Conservation (phyloP, 1,140 invertebrate genomes). For the Drosophila littoralis region DNA sequence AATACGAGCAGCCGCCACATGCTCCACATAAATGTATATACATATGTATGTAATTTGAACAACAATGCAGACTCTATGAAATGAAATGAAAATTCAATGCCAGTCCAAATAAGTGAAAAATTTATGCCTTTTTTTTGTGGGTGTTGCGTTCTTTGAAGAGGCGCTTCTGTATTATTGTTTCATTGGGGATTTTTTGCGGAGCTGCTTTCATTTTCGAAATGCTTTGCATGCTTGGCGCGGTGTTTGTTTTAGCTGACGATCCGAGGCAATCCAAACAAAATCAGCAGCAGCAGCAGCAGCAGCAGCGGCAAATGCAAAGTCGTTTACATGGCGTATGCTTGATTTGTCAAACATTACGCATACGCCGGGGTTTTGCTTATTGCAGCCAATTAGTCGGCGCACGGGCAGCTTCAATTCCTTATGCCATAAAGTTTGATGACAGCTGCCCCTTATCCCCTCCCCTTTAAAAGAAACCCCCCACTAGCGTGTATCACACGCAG, state of each 20-base stretch:
- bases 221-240: conserved; percentile 30
- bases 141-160: background rate
- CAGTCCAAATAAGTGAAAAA: conserved; percentile 75
- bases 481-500: conserved; percentile 68
- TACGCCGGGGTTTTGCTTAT: conserved; percentile 51
- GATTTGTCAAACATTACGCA: conserved; percentile 79
- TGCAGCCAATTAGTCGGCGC: conserved; percentile 66
- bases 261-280: conserved; percentile 45
- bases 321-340: conserved; percentile 73
- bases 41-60: conserved; percentile 15
- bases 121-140: conserved; percentile 47
- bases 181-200: background rate
- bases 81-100: conserved; percentile 71
- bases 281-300: conserved; percentile 39
- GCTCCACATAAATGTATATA: background rate
- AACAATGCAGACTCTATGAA: conserved; percentile 50
- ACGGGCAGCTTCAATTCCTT: conserved; percentile 41
- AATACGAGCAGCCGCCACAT: conserved; percentile 13
- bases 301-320: conserved; percentile 28
- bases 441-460: background rate
- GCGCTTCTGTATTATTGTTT: conserved; percentile 17
- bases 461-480: background rate
- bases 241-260: conserved; percentile 50
- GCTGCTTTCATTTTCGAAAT: conserved; percentile 43
- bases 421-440: conserved; percentile 55